Percentiles rank a stretch among this genome's conserved stretches.
These are phyloP conservation scores for Parnassius glacialis DNA, from an alignment of 2,888 invertebrate species.

Conservation along the genomic window DNA sequence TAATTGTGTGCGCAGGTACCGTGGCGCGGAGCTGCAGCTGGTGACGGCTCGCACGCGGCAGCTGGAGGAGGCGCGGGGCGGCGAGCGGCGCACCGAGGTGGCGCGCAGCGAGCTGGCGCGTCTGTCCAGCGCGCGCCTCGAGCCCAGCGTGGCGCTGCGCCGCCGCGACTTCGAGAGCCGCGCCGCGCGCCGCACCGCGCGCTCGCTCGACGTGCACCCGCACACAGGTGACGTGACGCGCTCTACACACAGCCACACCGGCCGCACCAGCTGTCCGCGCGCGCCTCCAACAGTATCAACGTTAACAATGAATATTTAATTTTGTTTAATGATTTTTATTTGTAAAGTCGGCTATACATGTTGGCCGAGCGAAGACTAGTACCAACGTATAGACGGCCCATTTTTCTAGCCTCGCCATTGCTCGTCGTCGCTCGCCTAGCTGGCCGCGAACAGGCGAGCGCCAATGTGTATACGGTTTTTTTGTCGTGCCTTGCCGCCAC, in stretches of 20 bases:
- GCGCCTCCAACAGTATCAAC: no score
- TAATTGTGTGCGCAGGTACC: conserved; percentile 52
- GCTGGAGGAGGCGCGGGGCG: conserved; percentile 84
- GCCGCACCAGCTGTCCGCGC: conserved; percentile 81
- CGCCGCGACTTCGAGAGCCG: conserved; percentile 87
- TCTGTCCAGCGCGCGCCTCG: conserved; percentile 84
- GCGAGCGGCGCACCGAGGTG: conserved; percentile 83
- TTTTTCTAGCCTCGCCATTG: no score
- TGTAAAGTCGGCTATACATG: no score
- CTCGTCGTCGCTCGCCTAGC: no score
- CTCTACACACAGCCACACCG: neutral
- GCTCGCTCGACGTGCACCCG: conserved; percentile 72
- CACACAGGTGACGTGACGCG: conserved; percentile 49
- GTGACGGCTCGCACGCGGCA: conserved; percentile 88
- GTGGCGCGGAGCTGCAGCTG: conserved; percentile 80
- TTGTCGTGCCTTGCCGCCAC: no score
- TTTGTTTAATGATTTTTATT: no score
- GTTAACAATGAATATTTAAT: no score
- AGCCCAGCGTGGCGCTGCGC: conserved; percentile 87
- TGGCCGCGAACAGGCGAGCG: no score
- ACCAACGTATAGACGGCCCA: no score
- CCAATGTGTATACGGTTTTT: no score
- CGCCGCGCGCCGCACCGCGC: conserved; percentile 61
- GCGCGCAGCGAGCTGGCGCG: conserved; percentile 85
- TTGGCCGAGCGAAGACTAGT: no score